Base-by-base conservation (phyloP, 2,888 invertebrate species). In the Arrhopalites spinosus region DNA sequence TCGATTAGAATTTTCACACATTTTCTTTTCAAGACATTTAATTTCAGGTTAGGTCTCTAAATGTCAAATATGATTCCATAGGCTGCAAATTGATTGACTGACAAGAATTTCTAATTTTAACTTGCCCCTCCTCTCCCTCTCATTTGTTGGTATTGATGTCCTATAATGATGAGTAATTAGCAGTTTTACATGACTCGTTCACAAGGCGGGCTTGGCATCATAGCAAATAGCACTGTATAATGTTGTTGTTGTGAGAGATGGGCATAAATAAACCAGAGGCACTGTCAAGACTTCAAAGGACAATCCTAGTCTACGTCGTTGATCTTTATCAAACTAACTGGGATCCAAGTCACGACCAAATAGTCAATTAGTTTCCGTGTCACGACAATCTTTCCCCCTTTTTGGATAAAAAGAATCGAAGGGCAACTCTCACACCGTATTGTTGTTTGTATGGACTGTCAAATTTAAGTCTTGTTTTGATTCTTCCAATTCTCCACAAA, bases 1-100 rank as follows among this genome's bases (percentile, higher is more conserved):
- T 69, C 84, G 50, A 75, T 74, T 75, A 50, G 78, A 75, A 72
- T 79, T 78, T 59, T 81, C 81, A 67, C 80, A 79, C 80, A 79
- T 81, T 77, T 79, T 80, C 71, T 74, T 75, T 7, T 74, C 71
- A 66, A 66, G 66, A 66, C 66, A 66, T 66, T 66, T 66, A 66
- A 45, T 20, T 27, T 7, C 36, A 27, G 25, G 7, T 50, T 5
- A 13, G 15, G 17, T 50, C 50, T 50, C 50, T 59, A 59, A 59
- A 25, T 23, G 15, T 59, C 25, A 13, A 59, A 8, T 56, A 20
- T 20, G 23, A 59, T 27, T 15, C 25, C 15, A 56, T 7, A 20
- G 7, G 20, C 1, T 8, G 20, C n/a, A 23, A 59, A 11, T 59
- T 25, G 25, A 15, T 59, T 59, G 27, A n/a, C 2, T 50, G 17